A percentile compares a stretch with the other conserved stretches of the same genome.
Conservation (phyloP, 2,113 vertebrate genomes). For the Lampris incognitus region DNA sequence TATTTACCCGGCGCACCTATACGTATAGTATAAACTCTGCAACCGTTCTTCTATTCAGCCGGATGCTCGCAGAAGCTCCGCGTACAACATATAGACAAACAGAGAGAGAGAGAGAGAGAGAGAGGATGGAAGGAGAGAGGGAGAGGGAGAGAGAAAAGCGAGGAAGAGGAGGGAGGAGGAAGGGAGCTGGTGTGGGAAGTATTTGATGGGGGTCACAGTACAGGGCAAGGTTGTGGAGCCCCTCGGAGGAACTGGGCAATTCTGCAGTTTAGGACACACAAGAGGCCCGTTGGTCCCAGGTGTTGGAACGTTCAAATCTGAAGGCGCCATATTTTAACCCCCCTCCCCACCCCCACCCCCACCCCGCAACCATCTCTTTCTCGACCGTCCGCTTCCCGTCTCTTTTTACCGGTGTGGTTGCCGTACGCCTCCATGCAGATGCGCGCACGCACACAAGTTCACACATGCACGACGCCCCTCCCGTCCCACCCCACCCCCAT, state of each 20-base stretch:
- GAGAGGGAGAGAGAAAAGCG: neutral
- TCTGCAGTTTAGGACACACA: neutral
- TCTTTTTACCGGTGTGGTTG: slow-evolving; percentile 3
- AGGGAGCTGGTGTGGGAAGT: neutral
- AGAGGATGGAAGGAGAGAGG: neutral
- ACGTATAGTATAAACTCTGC: neutral
- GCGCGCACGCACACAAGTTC: slow-evolving; percentile 6
- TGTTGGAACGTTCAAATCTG: no score
- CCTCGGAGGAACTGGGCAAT: no score
- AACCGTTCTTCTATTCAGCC: neutral
- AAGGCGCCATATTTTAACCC: no score
- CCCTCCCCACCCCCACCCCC: neutral
- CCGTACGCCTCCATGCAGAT: slow-evolving; percentile 20
- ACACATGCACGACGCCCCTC: neutral
- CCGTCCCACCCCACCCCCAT: no score
- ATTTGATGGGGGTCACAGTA: no score
- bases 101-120: slow-evolving; percentile 5
- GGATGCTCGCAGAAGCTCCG: neutral
- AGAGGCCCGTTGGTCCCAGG: no score
- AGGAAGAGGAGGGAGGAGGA: neutral
- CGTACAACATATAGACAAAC: slow-evolving; percentile 29
- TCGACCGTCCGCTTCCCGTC: neutral
- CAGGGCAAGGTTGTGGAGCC: no score
- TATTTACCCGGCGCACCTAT: slow-evolving; percentile 3
- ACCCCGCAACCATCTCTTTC: neutral